These are phyloP conservation scores for Tolmerus cingulatus DNA, from an alignment of 2,888 invertebrate genomes.

Conservation along the genomic window DNA sequence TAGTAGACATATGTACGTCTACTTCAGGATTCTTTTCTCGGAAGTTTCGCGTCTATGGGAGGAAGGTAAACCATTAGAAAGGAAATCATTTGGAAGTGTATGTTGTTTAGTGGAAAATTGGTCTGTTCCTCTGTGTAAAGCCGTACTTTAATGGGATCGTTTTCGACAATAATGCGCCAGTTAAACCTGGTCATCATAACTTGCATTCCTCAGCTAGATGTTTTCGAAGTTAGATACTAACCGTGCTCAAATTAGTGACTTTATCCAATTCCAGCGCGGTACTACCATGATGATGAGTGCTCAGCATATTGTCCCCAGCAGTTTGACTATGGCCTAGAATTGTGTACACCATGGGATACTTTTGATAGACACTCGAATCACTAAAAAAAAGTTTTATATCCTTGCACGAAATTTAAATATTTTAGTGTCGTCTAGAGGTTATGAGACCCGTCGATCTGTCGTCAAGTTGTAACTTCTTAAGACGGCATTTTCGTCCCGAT, in stretches of 20 bases:
- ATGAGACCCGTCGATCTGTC: neutral
- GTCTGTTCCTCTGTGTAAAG: neutral
- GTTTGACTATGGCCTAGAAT: constrained; percentile 9
- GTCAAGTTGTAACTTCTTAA: neutral
- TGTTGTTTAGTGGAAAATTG: neutral
- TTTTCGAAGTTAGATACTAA: constrained; percentile 51
- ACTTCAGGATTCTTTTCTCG: neutral
- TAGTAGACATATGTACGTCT: neutral
- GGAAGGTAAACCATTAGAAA: neutral
- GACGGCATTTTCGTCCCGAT: neutral
- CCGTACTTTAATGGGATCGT: neutral
- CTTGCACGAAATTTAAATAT: neutral
- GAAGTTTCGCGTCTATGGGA: neutral
- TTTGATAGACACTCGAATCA: neutral
- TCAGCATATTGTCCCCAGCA: constrained; percentile 58
- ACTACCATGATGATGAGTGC: constrained; percentile 62
- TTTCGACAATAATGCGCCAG: neutral
- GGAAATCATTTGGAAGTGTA: neutral
- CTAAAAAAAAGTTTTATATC: neutral
- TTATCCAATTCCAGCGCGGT: constrained; percentile 61
- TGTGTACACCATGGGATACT: constrained; percentile 36
- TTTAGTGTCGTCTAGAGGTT: neutral
- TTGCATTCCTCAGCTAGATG: neutral
- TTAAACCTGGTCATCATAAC: neutral
- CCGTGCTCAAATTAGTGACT: constrained; percentile 62